A percentile compares a stretch with the other conserved stretches of the same genome.
Conservation (phyloP, 2,113 vertebrate species). For the Pterocles gutturalis region DNA sequence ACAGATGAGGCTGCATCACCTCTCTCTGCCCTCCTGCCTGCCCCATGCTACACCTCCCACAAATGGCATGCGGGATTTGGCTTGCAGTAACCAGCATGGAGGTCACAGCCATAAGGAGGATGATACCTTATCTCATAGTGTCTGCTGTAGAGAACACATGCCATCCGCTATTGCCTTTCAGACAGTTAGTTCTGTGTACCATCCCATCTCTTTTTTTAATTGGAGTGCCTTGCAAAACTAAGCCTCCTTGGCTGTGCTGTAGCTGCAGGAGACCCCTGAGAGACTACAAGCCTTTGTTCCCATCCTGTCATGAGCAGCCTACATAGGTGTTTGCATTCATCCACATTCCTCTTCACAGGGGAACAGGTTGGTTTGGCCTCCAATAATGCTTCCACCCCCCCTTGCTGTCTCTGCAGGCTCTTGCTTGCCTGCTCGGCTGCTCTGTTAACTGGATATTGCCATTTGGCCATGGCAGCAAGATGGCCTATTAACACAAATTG, state of each 20-base stretch:
- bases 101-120: neutral
- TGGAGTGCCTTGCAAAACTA: neutral
- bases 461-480: neutral
- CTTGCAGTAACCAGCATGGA: neutral
- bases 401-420: neutral
- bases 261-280: neutral
- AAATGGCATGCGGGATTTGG: accelerated
- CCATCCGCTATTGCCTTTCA: neutral
- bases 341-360: accelerated
- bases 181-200: neutral
- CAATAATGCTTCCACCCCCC: neutral
- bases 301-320: neutral
- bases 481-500: neutral
- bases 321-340: accelerated
- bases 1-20: neutral
- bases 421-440: neutral
- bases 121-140: neutral
- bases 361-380: neutral
- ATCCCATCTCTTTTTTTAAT: neutral
- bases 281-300: neutral
- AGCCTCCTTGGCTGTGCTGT: neutral
- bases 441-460: neutral
- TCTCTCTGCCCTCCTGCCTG: neutral
- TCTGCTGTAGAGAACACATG: neutral
- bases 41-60: neutral